These are phyloP conservation scores for Melanostoma scalare DNA, from an alignment of 2,888 invertebrate genomes.

Conservation along the genomic window DNA sequence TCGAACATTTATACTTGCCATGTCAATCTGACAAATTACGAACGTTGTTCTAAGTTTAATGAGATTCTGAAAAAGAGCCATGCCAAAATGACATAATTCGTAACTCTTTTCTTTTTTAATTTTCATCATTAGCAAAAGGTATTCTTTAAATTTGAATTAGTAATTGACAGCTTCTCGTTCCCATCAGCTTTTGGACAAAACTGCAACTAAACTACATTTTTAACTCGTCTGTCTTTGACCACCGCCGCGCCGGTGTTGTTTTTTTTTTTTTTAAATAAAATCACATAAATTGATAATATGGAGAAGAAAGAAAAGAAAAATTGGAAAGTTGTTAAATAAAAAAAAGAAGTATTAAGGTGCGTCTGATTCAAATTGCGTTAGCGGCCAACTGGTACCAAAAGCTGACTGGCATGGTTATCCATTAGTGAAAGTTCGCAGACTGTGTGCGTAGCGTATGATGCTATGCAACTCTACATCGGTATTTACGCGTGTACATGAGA, in stretches of 20 bases:
- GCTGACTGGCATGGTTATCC: conserved; percentile 33
- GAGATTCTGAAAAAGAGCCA: no score
- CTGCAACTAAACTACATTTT: neutral
- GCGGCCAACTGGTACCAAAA: conserved; percentile 31
- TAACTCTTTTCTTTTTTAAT: no score
- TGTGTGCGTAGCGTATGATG: conserved; percentile 9
- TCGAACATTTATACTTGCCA: no score
- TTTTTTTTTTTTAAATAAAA: conserved; percentile 15
- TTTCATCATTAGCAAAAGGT: no score
- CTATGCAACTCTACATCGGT: conserved; percentile 23
- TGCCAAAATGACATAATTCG: no score
- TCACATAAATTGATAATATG: conserved; percentile 28
- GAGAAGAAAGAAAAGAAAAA: conserved; percentile 30
- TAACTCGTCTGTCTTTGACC: neutral
- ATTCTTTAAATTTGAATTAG: no score
- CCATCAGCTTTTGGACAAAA: no score
- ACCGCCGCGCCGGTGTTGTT: conserved; percentile 8
- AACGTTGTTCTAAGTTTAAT: no score
- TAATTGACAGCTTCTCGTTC: no score
- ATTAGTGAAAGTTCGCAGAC: conserved; percentile 62
- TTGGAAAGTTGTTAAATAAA: conserved; percentile 63
- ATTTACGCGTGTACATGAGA: conserved; percentile 50
- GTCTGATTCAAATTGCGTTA: conserved; percentile 68
- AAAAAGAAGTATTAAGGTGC: conserved; percentile 59
- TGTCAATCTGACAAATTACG: no score